Conservation (phyloP, 2,113 vertebrate species). For the Cisticola juncidis region DNA sequence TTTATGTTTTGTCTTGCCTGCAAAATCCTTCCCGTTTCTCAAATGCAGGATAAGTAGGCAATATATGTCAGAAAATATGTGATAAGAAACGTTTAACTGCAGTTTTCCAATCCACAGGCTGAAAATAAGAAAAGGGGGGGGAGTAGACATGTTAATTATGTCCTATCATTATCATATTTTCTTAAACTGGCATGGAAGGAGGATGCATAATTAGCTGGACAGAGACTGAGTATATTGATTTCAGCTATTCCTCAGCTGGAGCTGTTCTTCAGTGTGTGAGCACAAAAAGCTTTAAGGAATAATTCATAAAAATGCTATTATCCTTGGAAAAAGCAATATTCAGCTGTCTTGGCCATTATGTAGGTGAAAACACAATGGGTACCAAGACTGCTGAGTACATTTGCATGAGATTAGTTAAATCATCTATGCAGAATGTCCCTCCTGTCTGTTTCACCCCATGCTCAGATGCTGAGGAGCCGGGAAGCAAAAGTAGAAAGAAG, state of each 20-base stretch:
- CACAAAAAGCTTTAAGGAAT: conserved; percentile 21
- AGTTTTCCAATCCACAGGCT: not conserved
- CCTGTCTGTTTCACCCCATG: not conserved
- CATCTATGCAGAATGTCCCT: not conserved
- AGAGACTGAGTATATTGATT: not conserved
- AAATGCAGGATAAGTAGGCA: not conserved
- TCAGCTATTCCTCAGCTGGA: not conserved
- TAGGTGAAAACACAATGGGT: not conserved
- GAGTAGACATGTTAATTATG: not conserved
- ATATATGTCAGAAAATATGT: not conserved
- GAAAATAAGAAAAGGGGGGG: not conserved
- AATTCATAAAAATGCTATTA: conserved; percentile 36
- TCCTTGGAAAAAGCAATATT: conserved; percentile 12
- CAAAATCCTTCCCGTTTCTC: not conserved
- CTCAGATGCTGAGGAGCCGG: not conserved
- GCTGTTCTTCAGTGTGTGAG: not conserved
- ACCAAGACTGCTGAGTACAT: not conserved
- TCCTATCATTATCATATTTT: not conserved
- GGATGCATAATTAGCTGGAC: not conserved
- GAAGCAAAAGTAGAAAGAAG: not conserved
- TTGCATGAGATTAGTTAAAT: conserved; percentile 34
- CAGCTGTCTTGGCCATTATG: not conserved
- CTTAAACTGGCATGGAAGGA: not conserved
- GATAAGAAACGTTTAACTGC: not conserved
- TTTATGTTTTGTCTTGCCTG: not conserved